phyloP scores from a whole-genome alignment of 2,797 vertebrate species.

The Threskiornis aethiopicus region DNA sequence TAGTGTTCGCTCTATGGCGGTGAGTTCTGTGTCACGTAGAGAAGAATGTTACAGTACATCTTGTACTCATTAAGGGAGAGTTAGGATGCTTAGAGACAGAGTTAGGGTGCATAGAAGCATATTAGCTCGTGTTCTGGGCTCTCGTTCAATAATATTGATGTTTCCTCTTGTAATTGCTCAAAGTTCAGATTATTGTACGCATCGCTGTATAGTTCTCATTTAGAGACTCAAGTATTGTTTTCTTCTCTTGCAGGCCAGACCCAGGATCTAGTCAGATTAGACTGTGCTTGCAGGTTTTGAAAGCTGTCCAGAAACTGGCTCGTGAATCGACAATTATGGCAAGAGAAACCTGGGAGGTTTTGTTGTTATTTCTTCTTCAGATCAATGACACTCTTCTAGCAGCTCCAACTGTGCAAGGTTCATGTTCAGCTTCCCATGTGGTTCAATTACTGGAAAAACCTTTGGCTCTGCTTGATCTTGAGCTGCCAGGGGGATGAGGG shows the following conservation, averaged over 20 bases:
- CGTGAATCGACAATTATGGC: conserved; percentile 86
- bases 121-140: neutral
- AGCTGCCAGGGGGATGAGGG: neutral
- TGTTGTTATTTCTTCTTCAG: conserved; percentile 90
- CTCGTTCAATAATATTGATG: neutral
- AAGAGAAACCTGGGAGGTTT: conserved; percentile 92
- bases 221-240: neutral
- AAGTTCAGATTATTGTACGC: neutral
- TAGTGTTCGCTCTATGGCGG: neutral
- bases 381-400: conserved; percentile 90
- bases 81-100: neutral
- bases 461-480: neutral
- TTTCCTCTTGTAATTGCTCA: neutral
- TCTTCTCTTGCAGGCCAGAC: conserved; percentile 81
- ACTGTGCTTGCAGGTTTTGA: conserved; percentile 89
- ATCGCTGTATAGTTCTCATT: neutral
- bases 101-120: neutral
- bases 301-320: conserved; percentile 88
- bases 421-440: conserved; percentile 5
- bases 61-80: neutral
- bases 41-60: accelerated
- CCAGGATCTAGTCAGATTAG: conserved; percentile 83
- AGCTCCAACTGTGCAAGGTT: conserved; percentile 90
- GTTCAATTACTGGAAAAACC: neutral
- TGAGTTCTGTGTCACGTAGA: neutral